Percentiles rank a stretch among this genome's conserved stretches.
phyloP scores from a whole-genome alignment of 2,888 invertebrate genomes.

The Julus scandinavius region DNA sequence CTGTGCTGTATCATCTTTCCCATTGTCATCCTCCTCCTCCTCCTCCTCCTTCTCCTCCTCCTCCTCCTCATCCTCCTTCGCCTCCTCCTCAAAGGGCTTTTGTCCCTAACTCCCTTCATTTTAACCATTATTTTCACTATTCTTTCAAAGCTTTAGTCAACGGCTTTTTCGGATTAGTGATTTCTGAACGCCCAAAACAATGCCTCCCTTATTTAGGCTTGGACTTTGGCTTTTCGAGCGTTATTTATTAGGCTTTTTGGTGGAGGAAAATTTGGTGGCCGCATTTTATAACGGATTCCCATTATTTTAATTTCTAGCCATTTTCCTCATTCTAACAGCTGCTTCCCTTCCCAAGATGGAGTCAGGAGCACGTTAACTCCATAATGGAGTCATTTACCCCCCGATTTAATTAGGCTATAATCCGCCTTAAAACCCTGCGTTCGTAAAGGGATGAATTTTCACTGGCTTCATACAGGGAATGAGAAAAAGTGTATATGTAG shows the following conservation, averaged over 20 bases:
- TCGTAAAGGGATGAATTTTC: too few relatives aligned
- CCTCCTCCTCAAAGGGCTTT: background rate
- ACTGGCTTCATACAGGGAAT: too few relatives aligned
- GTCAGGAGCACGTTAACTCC: background rate
- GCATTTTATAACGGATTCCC: background rate
- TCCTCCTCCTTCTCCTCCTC: too few relatives aligned
- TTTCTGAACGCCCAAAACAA: background rate
- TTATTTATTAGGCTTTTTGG: background rate
- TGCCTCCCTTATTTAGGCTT: background rate
- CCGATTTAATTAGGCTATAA: conserved; percentile 7
- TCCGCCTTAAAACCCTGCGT: background rate
- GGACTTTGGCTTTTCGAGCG: background rate
- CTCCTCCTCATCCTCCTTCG: too few relatives aligned
- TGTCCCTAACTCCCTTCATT: background rate
- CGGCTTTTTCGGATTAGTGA: background rate
- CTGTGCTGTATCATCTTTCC: conserved; percentile 32
- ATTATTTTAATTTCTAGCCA: conserved; percentile 1
- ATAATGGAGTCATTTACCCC: conserved; percentile 2
- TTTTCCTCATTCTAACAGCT: background rate
- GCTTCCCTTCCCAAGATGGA: background rate
- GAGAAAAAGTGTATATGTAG: too few relatives aligned
- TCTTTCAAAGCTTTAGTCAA: background rate
- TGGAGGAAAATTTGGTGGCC: background rate
- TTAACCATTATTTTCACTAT: conserved; percentile 4
- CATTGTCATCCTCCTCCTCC: background rate